Evolutionary conservation across 2,113 vertebrate species (phyloP).

Genomic region (Sturnus vulgaris): DNA sequence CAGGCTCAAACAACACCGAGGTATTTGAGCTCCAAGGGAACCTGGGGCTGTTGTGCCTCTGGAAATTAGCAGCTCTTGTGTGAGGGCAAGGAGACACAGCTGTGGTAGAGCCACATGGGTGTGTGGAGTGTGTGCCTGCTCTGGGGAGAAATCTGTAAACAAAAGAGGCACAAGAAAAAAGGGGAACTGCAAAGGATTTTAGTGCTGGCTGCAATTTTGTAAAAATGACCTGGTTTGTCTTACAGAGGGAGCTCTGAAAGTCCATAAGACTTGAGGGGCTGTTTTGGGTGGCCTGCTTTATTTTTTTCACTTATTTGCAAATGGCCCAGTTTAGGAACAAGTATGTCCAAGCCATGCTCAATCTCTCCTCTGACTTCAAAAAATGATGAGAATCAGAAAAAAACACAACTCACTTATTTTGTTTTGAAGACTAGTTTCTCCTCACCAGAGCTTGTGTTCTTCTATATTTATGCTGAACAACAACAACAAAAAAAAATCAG

Average conservation of each 20-base stretch:
- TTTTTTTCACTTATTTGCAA: background rate
- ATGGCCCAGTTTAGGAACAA: background rate
- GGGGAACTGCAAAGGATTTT: background rate
- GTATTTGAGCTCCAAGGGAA: slow-evolving; percentile 33
- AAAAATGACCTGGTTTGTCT: background rate
- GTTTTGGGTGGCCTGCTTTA: slow-evolving; percentile 9
- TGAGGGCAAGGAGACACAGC: background rate
- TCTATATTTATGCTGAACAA: background rate
- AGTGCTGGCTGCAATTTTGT: background rate
- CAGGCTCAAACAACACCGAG: slow-evolving; percentile 71
- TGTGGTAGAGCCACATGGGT: background rate
- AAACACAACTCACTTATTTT: background rate
- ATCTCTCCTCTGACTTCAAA: background rate
- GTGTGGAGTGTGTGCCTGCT: background rate
- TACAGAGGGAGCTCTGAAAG: background rate
- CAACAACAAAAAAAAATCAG: background rate
- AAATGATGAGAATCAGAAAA: background rate
- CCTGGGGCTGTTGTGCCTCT: background rate
- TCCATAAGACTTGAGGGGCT: background rate
- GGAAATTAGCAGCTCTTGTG: background rate
- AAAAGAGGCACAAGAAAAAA: slow-evolving; percentile 52
- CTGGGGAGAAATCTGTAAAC: slow-evolving; percentile 8
- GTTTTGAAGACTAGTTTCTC: background rate
- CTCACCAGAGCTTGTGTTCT: background rate
- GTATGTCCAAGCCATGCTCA: background rate